Evolutionary conservation across 2,797 vertebrate genomes (phyloP).

Genomic region (Arrhamphus sclerolepis): DNA sequence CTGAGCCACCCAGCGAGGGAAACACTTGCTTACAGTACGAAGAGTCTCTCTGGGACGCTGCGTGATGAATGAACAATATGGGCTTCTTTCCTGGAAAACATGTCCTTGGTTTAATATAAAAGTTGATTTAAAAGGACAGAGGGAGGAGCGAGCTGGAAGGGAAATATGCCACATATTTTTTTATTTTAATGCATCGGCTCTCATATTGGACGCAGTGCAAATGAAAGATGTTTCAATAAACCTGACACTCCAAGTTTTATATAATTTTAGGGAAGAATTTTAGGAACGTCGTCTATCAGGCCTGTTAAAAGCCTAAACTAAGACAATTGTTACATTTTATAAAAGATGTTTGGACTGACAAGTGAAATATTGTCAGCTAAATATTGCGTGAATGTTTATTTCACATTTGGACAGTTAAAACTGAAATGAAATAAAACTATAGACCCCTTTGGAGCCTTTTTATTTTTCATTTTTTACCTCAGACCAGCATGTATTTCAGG

Average conservation of each 20-base stretch:
- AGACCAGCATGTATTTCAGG: not conserved
- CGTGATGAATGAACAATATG: conserved; percentile 70
- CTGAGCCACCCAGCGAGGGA: conserved; percentile 65
- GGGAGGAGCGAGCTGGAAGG: conserved; percentile 23
- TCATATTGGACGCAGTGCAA: not conserved
- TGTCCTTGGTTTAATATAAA: conserved; percentile 49
- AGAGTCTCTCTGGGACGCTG: conserved; percentile 43
- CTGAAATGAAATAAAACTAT: too few relatives aligned
- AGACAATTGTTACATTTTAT: too few relatives aligned
- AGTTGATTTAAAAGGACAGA: conserved; percentile 38
- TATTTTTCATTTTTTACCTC: too few relatives aligned
- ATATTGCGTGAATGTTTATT: too few relatives aligned
- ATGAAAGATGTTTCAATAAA: too few relatives aligned
- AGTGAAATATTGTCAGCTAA: too few relatives aligned
- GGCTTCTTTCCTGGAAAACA: conserved; percentile 55
- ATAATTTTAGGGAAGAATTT: not conserved
- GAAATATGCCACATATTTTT: conserved; percentile 8
- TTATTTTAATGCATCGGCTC: not conserved
- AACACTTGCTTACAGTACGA: conserved; percentile 58
- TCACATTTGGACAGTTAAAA: too few relatives aligned
- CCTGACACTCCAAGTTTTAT: too few relatives aligned
- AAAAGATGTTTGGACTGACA: too few relatives aligned
- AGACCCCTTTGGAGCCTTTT: too few relatives aligned
- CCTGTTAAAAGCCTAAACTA: too few relatives aligned
- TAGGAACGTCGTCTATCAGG: not conserved